A percentile compares a stretch with the other conserved stretches of the same genome.
These are phyloP conservation scores for Tauraco hartlaubi DNA, from an alignment of 2,797 vertebrate species.

Conservation along the genomic window DNA sequence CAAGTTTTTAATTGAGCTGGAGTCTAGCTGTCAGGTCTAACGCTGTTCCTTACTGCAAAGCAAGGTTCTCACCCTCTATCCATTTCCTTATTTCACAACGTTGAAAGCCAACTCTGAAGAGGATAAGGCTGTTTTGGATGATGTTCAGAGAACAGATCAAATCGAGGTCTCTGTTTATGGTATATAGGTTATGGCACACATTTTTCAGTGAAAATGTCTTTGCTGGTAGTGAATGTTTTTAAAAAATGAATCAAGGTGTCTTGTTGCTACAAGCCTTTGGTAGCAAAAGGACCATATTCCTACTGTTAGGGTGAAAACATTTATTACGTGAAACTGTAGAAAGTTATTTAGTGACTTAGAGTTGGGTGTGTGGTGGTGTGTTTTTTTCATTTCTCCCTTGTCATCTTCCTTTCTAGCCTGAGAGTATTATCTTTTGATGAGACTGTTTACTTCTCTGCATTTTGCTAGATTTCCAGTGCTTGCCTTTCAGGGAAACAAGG, in stretches of 20 bases:
- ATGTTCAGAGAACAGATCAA: constrained; percentile 7
- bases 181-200: constrained; percentile 34
- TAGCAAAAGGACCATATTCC: neutral
- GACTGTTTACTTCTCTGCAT: neutral
- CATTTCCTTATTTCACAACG: neutral
- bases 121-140: neutral
- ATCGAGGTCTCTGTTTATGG: neutral
- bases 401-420: neutral
- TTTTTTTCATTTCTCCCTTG: neutral
- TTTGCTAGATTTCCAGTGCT: constrained; percentile 1
- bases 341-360: neutral
- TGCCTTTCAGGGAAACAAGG: constrained; percentile 4
- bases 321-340: neutral
- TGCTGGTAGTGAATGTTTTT: neutral
- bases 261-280: neutral
- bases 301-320: neutral
- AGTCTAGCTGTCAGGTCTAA: constrained; percentile 11
- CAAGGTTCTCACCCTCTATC: constrained; percentile 41
- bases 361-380: neutral
- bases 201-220: constrained; percentile 4
- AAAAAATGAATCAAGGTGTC: neutral
- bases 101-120: neutral
- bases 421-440: neutral
- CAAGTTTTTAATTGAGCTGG: neutral
- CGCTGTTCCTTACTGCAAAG: neutral